A percentile compares a stretch with the other conserved stretches of the same genome.
Evolutionary conservation across 2,113 vertebrate species (phyloP).

Genomic region (Globicephala melas): DNA sequence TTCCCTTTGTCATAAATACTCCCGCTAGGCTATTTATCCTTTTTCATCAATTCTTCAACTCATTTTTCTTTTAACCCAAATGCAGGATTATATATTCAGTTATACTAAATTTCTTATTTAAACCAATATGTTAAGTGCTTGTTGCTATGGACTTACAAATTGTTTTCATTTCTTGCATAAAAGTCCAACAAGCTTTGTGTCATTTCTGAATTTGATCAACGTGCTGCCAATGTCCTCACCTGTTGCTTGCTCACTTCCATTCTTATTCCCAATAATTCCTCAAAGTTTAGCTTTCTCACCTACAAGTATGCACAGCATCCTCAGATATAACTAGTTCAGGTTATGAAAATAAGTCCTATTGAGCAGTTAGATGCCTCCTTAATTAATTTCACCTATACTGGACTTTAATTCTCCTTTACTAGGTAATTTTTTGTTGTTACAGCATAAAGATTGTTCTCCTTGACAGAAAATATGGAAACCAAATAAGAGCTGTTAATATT

Average conservation of each 20-base stretch:
- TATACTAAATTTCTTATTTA: constrained; percentile 14
- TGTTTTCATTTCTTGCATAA: not conserved
- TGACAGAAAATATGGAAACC: not conserved
- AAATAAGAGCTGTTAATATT: not conserved
- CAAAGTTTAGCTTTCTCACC: not conserved
- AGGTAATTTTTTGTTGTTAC: not conserved
- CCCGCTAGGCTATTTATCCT: not conserved
- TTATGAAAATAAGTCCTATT: not conserved
- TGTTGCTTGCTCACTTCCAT: not conserved
- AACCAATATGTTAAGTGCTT: not conserved
- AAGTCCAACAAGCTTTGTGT: not conserved
- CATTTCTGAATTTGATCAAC: not conserved
- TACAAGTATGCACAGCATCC: not conserved
- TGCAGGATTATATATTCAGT: not conserved
- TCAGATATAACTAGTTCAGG: not conserved
- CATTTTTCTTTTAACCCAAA: constrained; percentile 10
- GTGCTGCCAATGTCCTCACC: not conserved
- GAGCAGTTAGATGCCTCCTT: not conserved
- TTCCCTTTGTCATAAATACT: not conserved
- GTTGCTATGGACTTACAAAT: constrained; percentile 18
- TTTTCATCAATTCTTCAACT: not conserved
- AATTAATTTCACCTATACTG: not conserved
- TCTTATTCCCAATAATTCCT: not conserved
- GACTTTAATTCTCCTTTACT: not conserved
- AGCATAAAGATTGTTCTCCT: not conserved